These are phyloP conservation scores for Menidia menidia DNA, from an alignment of 2,797 vertebrate species.

Conservation along the genomic window DNA sequence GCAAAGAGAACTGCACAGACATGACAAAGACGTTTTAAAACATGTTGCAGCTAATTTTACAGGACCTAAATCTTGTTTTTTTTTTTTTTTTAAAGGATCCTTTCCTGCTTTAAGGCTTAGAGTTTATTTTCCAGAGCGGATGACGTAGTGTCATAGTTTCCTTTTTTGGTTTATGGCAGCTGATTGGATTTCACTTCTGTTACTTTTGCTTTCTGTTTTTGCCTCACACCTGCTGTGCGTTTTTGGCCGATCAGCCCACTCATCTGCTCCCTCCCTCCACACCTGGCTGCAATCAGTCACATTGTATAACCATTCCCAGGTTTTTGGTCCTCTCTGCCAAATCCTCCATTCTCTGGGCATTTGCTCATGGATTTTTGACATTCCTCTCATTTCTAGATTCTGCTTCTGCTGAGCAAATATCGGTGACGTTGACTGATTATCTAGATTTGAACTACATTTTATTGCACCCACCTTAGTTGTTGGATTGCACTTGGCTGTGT, in stretches of 20 bases:
- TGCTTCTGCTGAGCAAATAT: background rate
- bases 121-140: background rate
- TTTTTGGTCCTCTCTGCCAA: background rate
- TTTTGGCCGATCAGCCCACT: background rate
- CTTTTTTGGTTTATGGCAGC: background rate
- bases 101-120: background rate
- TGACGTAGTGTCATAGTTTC: background rate
- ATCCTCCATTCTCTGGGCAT: background rate
- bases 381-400: background rate
- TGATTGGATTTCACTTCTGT: background rate
- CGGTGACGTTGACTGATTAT: background rate
- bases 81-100: background rate
- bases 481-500: background rate
- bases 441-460: background rate
- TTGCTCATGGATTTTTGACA: background rate
- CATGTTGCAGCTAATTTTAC: background rate
- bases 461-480: background rate
- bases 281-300: slow-evolving; percentile 1
- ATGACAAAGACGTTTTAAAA: background rate
- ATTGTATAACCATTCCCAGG: background rate
- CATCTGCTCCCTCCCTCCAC: background rate
- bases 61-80: background rate
- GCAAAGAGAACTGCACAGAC: background rate
- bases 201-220: background rate
- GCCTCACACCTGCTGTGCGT: background rate